These are phyloP conservation scores for Meandrusa payeni DNA, from an alignment of 2,888 invertebrate genomes.

Conservation along the genomic window DNA sequence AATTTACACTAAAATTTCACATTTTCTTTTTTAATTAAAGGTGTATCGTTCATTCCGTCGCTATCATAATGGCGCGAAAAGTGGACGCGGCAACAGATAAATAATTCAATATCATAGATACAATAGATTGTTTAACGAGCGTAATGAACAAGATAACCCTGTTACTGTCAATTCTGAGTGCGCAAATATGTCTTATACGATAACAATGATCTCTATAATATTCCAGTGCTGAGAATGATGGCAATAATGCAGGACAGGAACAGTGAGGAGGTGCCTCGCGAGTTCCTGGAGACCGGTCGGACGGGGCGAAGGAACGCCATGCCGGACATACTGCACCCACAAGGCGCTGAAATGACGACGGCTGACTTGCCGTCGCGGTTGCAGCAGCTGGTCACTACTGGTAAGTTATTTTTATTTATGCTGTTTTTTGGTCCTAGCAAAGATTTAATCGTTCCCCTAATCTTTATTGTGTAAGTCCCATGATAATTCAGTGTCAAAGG, in stretches of 20 bases:
- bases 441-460: too few relatives aligned
- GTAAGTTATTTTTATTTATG: slow-evolving; percentile 43
- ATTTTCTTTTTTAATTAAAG: too few relatives aligned
- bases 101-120: slow-evolving; percentile 20
- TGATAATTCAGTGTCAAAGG: too few relatives aligned
- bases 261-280: slow-evolving; percentile 82
- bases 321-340: slow-evolving; percentile 89
- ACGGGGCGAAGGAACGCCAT: slow-evolving; percentile 94
- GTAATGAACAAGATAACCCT: slow-evolving; percentile 15
- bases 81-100: slow-evolving; percentile 17
- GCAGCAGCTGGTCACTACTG: slow-evolving; percentile 85
- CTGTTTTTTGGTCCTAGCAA: background rate
- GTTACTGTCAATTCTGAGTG: slow-evolving; percentile 7
- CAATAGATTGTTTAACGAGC: slow-evolving; percentile 16
- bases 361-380: slow-evolving; percentile 89
- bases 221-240: slow-evolving; percentile 81
- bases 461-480: too few relatives aligned
- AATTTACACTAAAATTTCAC: too few relatives aligned
- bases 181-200: background rate
- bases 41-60: too few relatives aligned
- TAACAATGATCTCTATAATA: slow-evolving; percentile 4
- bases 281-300: slow-evolving; percentile 91
- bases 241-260: slow-evolving; percentile 81
- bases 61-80: slow-evolving; percentile 22
- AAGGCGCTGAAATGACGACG: slow-evolving; percentile 86